These are phyloP conservation scores for Hemithea aestivaria DNA, from an alignment of 2,888 invertebrate genomes.

Conservation along the genomic window DNA sequence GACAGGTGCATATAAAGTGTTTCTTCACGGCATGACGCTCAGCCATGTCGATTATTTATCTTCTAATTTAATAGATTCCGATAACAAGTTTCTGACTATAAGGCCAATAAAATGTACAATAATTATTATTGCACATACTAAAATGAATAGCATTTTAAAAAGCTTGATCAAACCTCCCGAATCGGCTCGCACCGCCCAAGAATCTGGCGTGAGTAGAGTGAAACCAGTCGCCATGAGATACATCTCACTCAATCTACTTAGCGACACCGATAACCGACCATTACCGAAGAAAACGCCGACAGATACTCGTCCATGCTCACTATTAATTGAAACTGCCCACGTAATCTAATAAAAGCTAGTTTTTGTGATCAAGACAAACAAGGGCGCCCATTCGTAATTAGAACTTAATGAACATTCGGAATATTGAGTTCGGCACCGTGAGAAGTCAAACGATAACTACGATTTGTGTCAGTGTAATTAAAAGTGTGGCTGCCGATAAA, in stretches of 20 bases:
- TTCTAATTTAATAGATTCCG: slow-evolving; percentile 24
- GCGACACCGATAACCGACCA: slow-evolving; percentile 71
- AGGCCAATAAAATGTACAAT: slow-evolving; percentile 29
- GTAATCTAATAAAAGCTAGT: slow-evolving; percentile 78
- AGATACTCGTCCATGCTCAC: slow-evolving; percentile 64
- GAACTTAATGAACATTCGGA: slow-evolving; percentile 75
- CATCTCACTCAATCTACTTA: slow-evolving; percentile 70
- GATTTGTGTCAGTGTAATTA: slow-evolving; percentile 79
- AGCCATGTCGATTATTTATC: slow-evolving; percentile 24
- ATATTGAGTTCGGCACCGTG: slow-evolving; percentile 76
- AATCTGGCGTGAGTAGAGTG: slow-evolving; percentile 50
- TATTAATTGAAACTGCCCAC: slow-evolving; percentile 78
- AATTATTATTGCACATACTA: slow-evolving; percentile 30
- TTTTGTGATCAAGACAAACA: slow-evolving; percentile 76
- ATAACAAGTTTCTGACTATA: slow-evolving; percentile 27
- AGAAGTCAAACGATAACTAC: slow-evolving; percentile 74
- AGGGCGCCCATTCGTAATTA: slow-evolving; percentile 77
- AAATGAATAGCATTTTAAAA: slow-evolving; percentile 32
- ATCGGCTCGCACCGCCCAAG: slow-evolving; percentile 36
- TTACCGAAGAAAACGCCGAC: slow-evolving; percentile 70
- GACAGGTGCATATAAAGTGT: slow-evolving; percentile 18
- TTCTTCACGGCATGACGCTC: slow-evolving; percentile 17
- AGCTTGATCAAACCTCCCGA: slow-evolving; percentile 36
- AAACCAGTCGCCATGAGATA: slow-evolving; percentile 53
- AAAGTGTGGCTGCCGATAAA: slow-evolving; percentile 76